A percentile compares a stretch with the other conserved stretches of the same genome.
Conservation (phyloP, 2,113 vertebrate species). For the Egretta garzetta region DNA sequence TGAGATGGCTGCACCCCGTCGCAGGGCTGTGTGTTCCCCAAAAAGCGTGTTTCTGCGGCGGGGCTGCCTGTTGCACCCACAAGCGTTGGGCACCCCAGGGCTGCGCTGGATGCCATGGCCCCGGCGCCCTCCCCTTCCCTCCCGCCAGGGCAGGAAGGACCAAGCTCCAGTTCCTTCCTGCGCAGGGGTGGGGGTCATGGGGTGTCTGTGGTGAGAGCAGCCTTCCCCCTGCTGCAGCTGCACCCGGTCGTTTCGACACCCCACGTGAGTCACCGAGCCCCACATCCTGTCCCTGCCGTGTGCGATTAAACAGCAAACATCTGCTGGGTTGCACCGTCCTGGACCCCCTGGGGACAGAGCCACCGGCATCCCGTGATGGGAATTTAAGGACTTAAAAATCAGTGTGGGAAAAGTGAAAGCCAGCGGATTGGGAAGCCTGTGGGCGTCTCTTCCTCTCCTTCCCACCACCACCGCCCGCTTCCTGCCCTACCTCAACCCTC, state of each 20-base stretch:
- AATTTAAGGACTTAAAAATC: neutral
- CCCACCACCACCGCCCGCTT: neutral
- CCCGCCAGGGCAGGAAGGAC: neutral
- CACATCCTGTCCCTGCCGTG: accelerated
- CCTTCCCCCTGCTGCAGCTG: neutral
- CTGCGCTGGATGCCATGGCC: neutral
- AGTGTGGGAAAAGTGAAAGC: accelerated
- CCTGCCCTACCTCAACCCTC: neutral
- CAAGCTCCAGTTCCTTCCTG: neutral
- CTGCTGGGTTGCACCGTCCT: accelerated
- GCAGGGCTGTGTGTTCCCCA: neutral
- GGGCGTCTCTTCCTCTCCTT: accelerated
- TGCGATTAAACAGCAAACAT: neutral
- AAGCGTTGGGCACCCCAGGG: accelerated
- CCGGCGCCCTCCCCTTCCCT: neutral
- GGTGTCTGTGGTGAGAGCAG: neutral
- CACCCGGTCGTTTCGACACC: accelerated
- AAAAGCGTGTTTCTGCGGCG: accelerated
- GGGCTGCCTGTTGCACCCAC: neutral
- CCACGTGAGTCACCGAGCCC: accelerated
- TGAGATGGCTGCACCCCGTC: too few species aligned
- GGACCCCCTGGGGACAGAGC: accelerated
- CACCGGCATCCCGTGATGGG: neutral
- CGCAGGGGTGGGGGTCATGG: neutral
- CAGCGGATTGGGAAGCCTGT: accelerated